Conservation (phyloP, 2,888 invertebrate genomes). For the Atherix ibis region DNA sequence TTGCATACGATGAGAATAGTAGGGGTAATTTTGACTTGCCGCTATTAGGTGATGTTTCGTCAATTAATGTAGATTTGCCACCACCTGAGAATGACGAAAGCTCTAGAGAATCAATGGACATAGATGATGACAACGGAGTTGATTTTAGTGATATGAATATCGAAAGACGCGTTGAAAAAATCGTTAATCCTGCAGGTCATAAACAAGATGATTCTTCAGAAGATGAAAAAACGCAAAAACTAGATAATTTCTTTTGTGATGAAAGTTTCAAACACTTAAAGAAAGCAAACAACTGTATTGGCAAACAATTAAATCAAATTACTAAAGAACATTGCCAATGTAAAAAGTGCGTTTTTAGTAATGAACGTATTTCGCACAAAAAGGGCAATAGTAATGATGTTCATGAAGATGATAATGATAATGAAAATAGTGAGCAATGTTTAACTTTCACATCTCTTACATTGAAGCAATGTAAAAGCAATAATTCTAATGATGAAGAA, state of each 20-base stretch:
- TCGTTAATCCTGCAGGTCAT: neutral
- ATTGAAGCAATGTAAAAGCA: conserved; percentile 5
- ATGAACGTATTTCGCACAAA: neutral
- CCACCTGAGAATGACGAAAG: conserved; percentile 13
- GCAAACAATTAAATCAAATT: neutral
- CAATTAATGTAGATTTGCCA: no score
- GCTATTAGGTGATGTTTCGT: no score
- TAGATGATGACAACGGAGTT: conserved; percentile 10
- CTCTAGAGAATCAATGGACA: conserved; percentile 14
- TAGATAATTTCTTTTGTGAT: neutral
- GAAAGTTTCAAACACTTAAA: neutral
- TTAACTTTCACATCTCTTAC: no score
- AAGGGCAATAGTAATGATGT: conserved; percentile 4
- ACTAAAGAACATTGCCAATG: conserved; percentile 6
- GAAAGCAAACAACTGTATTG: no score
- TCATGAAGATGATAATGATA: conserved; percentile 2
- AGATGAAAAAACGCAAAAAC: conserved; percentile 3
- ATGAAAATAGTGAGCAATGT: conserved; percentile 4
- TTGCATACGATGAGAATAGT: conserved; percentile 8
- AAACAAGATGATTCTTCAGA: neutral
- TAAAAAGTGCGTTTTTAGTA: conserved; percentile 9
- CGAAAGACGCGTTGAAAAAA: conserved; percentile 7
- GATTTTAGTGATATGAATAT: conserved; percentile 8
- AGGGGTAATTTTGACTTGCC: conserved; percentile 8
- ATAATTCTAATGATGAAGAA: conserved; percentile 2